Conservation (phyloP, 2,113 vertebrate species). For the Hippocampus mohnikei region DNA sequence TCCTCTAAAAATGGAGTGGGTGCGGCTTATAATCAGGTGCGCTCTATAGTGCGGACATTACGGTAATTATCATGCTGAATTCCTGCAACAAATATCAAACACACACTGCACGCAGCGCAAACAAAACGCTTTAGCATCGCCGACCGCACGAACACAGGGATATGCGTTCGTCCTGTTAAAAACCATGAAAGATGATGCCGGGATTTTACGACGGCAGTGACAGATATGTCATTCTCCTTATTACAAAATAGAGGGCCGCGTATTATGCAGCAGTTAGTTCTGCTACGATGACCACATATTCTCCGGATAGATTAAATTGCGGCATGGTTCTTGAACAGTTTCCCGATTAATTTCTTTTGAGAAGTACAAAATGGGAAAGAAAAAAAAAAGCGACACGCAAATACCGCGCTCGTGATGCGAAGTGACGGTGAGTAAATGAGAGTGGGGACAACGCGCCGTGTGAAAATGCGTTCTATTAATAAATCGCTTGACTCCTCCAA, state of each 20-base stretch:
- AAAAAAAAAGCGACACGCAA: background rate
- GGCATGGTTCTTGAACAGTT: too few relatives aligned
- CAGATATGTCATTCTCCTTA: background rate
- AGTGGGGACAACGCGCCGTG: slow-evolving; percentile 7
- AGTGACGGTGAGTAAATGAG: slow-evolving; percentile 5
- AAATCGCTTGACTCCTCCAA: slow-evolving; percentile 28
- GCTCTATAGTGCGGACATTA: too few relatives aligned
- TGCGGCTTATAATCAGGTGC: too few relatives aligned
- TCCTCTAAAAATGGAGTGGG: too few relatives aligned
- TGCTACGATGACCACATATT: background rate
- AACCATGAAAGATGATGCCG: background rate
- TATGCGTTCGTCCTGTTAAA: background rate
- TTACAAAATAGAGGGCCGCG: background rate
- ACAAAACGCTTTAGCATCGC: background rate
- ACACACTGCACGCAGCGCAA: background rate
- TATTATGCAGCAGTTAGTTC: background rate
- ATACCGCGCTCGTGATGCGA: background rate
- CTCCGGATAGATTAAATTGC: background rate
- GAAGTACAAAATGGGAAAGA: background rate
- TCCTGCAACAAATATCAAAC: background rate
- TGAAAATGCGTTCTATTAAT: slow-evolving; percentile 41
- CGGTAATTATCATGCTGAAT: background rate
- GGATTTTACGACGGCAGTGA: background rate
- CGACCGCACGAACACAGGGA: background rate
- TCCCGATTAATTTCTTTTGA: background rate